A percentile compares a stretch with the other conserved stretches of the same genome.
Conservation (phyloP, 2,888 invertebrate genomes). For the Nephrotoma guestfalica region DNA sequence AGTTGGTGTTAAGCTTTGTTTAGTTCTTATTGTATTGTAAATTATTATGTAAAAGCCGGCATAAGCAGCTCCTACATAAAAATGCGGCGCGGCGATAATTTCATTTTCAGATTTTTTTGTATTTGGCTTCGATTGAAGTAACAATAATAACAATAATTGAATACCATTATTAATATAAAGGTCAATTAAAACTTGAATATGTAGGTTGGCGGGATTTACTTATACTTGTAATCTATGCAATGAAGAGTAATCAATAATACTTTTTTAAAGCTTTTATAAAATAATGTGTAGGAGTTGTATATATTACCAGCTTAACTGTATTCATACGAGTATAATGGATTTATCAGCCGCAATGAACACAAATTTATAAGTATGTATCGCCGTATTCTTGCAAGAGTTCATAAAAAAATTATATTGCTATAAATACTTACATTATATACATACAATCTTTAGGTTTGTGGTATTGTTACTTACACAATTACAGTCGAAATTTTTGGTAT, state of each 20-base stretch:
- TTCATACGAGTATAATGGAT: too few relatives aligned
- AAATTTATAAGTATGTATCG: too few relatives aligned
- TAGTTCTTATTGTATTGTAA: neutral
- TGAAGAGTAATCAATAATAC: neutral
- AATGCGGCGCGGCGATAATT: neutral
- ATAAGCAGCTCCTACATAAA: neutral
- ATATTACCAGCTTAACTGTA: neutral
- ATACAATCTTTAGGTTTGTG: neutral
- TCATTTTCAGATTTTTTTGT: neutral
- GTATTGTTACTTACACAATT: neutral
- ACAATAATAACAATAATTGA: too few relatives aligned
- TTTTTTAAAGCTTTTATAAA: neutral
- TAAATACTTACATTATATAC: neutral
- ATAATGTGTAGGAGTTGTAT: neutral
- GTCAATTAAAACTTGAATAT: neutral
- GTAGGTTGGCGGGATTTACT: neutral
- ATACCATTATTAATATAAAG: neutral
- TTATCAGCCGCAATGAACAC: too few relatives aligned
- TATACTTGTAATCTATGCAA: neutral
- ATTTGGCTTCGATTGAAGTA: neutral
- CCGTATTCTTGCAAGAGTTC: neutral
- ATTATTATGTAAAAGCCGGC: neutral
- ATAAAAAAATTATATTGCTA: neutral
- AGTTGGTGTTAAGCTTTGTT: neutral
- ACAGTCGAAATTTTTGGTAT: neutral